Evolutionary conservation across 1,140 invertebrate species (phyloP).

Genomic region (Subanguina moxae): DNA sequence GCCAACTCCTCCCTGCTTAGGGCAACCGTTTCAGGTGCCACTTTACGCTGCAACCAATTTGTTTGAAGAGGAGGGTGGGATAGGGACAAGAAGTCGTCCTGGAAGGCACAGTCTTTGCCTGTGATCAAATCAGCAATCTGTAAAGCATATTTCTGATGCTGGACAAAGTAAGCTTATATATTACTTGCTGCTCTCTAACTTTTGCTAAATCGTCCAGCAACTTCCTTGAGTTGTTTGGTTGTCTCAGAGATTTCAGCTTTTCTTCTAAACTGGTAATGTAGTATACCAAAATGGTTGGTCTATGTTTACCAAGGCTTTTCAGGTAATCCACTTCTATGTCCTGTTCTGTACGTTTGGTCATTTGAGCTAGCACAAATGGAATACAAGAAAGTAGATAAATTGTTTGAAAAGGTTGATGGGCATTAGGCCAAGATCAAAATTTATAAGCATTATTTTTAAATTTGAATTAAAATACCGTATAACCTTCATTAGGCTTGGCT

Average conservation of each 20-base stretch:
- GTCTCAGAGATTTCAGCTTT: slow-evolving; percentile 26
- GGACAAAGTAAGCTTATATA: neutral
- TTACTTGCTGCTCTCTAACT: slow-evolving; percentile 27
- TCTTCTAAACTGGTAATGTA: slow-evolving; percentile 20
- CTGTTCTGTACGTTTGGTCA: too few species aligned
- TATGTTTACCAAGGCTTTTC: too few species aligned
- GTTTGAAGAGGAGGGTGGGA: slow-evolving; percentile 31
- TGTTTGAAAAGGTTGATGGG: too few species aligned
- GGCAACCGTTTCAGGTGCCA: slow-evolving; percentile 46
- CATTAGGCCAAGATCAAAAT: too few species aligned
- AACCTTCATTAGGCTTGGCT: too few species aligned
- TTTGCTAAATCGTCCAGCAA: slow-evolving; percentile 28
- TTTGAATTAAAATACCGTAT: too few species aligned
- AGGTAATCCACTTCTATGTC: too few species aligned
- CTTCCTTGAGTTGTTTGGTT: slow-evolving; percentile 24
- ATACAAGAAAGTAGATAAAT: too few species aligned
- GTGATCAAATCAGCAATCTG: slow-evolving; percentile 35
- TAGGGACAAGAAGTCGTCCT: slow-evolving; percentile 27
- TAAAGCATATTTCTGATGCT: slow-evolving; percentile 6
- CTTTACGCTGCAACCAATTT: slow-evolving; percentile 47
- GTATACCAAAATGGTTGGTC: too few species aligned
- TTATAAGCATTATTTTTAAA: too few species aligned
- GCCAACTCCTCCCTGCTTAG: slow-evolving; percentile 31
- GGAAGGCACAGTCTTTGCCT: slow-evolving; percentile 22
- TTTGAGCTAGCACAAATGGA: too few species aligned